Percentiles rank a stretch among this genome's conserved stretches.
These are phyloP conservation scores for Cheilinus undulatus DNA, from an alignment of 2,113 vertebrate species.

Conservation along the genomic window DNA sequence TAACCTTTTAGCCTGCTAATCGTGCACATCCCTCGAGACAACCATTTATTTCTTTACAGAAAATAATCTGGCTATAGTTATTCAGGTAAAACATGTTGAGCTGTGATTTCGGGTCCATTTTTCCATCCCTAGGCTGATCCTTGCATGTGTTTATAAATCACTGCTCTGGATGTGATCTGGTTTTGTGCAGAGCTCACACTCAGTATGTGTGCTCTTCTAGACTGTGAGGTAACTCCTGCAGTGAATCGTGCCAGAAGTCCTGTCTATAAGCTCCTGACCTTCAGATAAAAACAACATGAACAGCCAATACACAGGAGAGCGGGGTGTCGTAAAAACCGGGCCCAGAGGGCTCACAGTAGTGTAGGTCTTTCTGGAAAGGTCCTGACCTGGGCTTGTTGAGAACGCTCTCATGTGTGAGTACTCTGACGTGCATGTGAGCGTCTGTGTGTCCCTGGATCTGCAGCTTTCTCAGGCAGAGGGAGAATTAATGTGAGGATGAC, in stretches of 20 bases:
- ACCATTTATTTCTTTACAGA: no score
- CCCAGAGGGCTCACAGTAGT: slow-evolving; percentile 29
- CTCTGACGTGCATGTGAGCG: slow-evolving; percentile 20
- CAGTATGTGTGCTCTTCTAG: slow-evolving; percentile 10
- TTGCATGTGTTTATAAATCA: slow-evolving; percentile 1
- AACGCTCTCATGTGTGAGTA: slow-evolving; percentile 30
- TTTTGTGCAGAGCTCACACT: slow-evolving; percentile 17
- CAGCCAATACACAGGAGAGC: slow-evolving; percentile 12
- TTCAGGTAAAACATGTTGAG: no score
- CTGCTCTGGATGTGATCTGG: neutral
- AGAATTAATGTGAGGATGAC: slow-evolving; percentile 79
- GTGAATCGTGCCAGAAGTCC: slow-evolving; percentile 35
- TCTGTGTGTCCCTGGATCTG: slow-evolving; percentile 20
- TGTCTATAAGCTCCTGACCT: slow-evolving; percentile 41
- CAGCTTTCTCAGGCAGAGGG: slow-evolving; percentile 46
- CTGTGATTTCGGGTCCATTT: no score
- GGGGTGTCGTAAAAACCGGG: slow-evolving; percentile 42
- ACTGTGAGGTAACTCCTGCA: slow-evolving; percentile 28
- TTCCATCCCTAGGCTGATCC: no score
- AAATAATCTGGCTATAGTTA: no score
- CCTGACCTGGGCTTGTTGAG: slow-evolving; percentile 47
- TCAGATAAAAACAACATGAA: slow-evolving; percentile 46
- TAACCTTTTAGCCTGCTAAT: no score
- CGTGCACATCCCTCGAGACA: no score
- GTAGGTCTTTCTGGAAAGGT: slow-evolving; percentile 60